Conservation (phyloP, 2,113 vertebrate species). For the Bos javanicus region DNA sequence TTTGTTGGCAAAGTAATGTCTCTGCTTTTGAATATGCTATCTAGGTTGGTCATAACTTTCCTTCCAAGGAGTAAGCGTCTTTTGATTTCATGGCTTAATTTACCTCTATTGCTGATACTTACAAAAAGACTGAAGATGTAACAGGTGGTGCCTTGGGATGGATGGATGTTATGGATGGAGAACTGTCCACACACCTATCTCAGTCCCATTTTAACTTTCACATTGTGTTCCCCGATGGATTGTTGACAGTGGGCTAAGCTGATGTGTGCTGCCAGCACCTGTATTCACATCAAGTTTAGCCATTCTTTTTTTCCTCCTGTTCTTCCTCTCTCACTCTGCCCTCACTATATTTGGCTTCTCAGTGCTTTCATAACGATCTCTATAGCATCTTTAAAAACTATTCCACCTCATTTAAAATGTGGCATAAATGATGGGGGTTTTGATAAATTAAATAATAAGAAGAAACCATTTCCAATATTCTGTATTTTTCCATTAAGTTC, state of each 20-base stretch:
- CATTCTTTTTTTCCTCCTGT: not conserved
- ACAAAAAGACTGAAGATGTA: constrained; percentile 58
- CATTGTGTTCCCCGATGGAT: constrained; percentile 44
- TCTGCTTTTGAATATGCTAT: too few relatives aligned
- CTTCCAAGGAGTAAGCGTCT: too few relatives aligned
- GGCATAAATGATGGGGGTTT: constrained; percentile 67
- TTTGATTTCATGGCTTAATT: constrained; percentile 47
- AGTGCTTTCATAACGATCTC: constrained; percentile 70
- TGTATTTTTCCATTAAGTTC: constrained; percentile 78
- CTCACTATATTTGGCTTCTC: constrained; percentile 46
- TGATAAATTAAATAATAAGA: constrained; percentile 82
- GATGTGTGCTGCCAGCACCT: not conserved
- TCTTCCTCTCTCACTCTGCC: not conserved
- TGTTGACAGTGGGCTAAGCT: not conserved
- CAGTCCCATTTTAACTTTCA: constrained; percentile 34
- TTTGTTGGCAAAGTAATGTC: too few relatives aligned
- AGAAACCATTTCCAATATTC: constrained; percentile 76
- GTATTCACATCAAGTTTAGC: not conserved
- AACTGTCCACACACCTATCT: constrained; percentile 48
- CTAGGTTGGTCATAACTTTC: too few relatives aligned
- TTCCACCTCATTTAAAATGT: constrained; percentile 73
- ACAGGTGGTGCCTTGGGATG: constrained; percentile 55
- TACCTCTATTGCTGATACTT: constrained; percentile 67
- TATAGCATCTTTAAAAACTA: constrained; percentile 65
- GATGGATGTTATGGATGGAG: constrained; percentile 36